phyloP scores from a whole-genome alignment of 1,140 invertebrate genomes.

The Battus philenor region DNA sequence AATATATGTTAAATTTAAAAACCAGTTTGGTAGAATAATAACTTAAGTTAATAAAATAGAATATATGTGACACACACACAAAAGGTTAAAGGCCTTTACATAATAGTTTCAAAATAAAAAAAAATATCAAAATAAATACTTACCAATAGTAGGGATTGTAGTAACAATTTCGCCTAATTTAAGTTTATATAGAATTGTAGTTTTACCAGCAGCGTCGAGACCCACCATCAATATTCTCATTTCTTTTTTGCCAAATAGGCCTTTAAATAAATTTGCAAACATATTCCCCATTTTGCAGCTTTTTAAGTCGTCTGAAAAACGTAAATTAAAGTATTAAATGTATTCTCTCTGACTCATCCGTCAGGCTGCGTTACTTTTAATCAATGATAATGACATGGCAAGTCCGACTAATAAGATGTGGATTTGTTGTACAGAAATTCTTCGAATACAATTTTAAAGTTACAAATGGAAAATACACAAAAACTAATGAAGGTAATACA shows the following conservation, averaged over 20 bases:
- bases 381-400: conserved; percentile 76
- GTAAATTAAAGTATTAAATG: conserved; percentile 43
- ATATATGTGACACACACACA: too few species aligned
- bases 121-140: conserved; percentile 54
- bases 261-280: conserved; percentile 93
- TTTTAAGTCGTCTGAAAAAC: conserved; percentile 74
- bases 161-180: conserved; percentile 99
- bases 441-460: not conserved
- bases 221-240: conserved; percentile 99
- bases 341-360: conserved; percentile 64
- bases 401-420: conserved; percentile 38
- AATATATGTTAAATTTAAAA: too few species aligned
- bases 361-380: conserved; percentile 62
- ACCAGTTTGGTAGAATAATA: too few species aligned
- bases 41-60: too few species aligned
- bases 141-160: conserved; percentile 99
- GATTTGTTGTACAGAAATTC: conserved; percentile 16
- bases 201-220: conserved; percentile 99
- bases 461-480: too few species aligned
- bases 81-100: not conserved
- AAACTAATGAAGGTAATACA: too few species aligned
- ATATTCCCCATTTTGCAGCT: conserved; percentile 87
- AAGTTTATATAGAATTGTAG: conserved; percentile 99
- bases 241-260: conserved; percentile 98
- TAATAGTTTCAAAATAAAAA: not conserved